Base-by-base conservation (phyloP, 2,797 vertebrate genomes). In the Gadopsis bispinosus region DNA sequence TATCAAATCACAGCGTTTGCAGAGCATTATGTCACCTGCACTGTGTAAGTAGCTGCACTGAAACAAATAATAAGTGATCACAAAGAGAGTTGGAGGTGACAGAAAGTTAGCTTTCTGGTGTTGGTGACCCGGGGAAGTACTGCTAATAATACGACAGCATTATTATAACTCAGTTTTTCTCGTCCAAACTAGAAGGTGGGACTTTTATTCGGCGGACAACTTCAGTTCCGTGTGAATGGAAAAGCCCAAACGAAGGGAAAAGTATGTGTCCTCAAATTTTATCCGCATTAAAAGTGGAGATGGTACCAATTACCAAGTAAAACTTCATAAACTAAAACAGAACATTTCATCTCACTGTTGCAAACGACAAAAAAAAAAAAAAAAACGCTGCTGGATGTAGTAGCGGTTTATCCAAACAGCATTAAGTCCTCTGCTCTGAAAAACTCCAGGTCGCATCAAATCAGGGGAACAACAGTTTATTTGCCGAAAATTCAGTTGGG, bases 381-480 rank as follows among this genome's bases (percentile, higher is more conserved):
- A 19, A 17, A 33, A 59, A 16, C 31, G n/a, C 33, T 17, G 54
- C 29, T 81, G 75, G 79, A 79, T 3, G n/a, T 31, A 4, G 56
- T 51, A 11, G 56, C 8, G n/a, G 20, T 81, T 82, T 47, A 75
- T 72, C 77, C 69, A 69, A 81, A 82, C 73, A 70, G 71, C 65
- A 58, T 86, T 76, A 80, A n/a, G 56, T 59, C 54, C 65, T 70
- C 53, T 0, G 31, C 20, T 58, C 58, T 45, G 35, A 72, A 35
- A 61, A 69, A 47, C 35, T 61, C 8, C 73, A 75, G 76, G 61
- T 88, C 86, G 7, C 64, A 26, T 87, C 83, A 61, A 70, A 82
- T 75, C 77, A 65, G 35, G 20, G 81, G 55, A 77, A 54, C 48
- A 3, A 81, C 81, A 83, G 74, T 79, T 70, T 80, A 67, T 86